Evolutionary conservation across 1,140 invertebrate genomes (phyloP).

Genomic region (Rhyzopertha dominica): DNA sequence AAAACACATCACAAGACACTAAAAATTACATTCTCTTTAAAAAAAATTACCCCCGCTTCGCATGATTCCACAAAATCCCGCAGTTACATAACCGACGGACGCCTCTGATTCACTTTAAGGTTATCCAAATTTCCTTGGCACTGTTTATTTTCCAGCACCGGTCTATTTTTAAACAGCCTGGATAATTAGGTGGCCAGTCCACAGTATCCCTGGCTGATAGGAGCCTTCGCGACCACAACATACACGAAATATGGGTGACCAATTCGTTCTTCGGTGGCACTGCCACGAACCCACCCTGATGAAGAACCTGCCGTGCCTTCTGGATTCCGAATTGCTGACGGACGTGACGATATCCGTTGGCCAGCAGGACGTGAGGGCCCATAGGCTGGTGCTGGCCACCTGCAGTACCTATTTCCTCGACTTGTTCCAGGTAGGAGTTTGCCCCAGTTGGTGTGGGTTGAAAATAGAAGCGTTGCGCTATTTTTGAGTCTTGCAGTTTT

Average conservation of each 20-base stretch:
- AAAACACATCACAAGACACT: too few species aligned
- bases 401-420: slow-evolving; percentile 91
- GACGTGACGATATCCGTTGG: slow-evolving; percentile 86
- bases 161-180: slow-evolving; percentile 40
- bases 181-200: slow-evolving; percentile 30
- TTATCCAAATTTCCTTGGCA: slow-evolving; percentile 38
- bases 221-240: not conserved
- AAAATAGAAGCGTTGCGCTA: not conserved
- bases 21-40: too few species aligned
- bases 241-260: slow-evolving; percentile 54
- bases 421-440: slow-evolving; percentile 66
- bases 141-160: slow-evolving; percentile 41
- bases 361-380: slow-evolving; percentile 70
- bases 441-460: not conserved
- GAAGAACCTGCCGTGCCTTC: slow-evolving; percentile 73
- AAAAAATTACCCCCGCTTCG: too few species aligned
- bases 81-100: too few species aligned
- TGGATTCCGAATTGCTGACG: slow-evolving; percentile 78
- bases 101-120: too few species aligned
- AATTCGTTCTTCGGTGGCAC: slow-evolving; percentile 73
- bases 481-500: too few species aligned
- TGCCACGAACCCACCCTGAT: slow-evolving; percentile 76
- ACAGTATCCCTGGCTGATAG: slow-evolving; percentile 20
- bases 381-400: slow-evolving; percentile 81
- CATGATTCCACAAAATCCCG: too few species aligned